Evolutionary conservation across 2,797 vertebrate genomes (phyloP), one percentile per base, ranked within the genome.

Genomic region (Heterohyrax brucei): DNA sequence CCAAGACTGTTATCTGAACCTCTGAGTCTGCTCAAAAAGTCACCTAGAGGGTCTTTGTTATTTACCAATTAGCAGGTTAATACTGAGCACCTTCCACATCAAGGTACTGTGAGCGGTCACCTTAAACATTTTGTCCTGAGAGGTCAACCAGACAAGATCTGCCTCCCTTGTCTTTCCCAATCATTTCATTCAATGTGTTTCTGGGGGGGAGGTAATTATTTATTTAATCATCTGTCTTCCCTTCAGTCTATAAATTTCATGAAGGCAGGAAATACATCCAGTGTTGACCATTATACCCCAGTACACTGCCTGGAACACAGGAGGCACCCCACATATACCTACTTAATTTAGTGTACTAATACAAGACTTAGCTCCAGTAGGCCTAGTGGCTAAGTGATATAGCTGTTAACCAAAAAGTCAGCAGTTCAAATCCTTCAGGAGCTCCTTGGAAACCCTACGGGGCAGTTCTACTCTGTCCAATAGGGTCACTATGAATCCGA

Each of bases 61-160:
- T 89, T 89, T 94, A 84, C 64, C 68, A 90, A 18, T 73, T 93
- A 87, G 30, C 80, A 95, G 88, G 68, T 72, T 28, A 22, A 5
- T 64, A 93, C 46, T 18, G 72, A 53, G 48, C 21, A 86, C 30
- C 18, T 26, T 95, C 53, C 70, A 2, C 81, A 79, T 85, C 79
- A 91, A 81, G 44, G 44, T 82, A 91, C 16, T 56, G 28, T 61
- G 24, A 66, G 5, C 62, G n/a, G 68, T 93, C 72, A 90, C 12
- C 26, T 92, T 87, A 76, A 90, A 89, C 39, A 91, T 87, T 86
- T 76, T 72, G 62, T 76, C 10, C 21, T 50, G 44, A 93, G 30
- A 82, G 59, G 39, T 64, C 95, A 48, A 85, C 33, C 39, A 94
- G 33, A 84, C 18, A 26, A 87, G 72, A 62, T 76, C 26, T 61